Base-by-base conservation (phyloP, 1,140 invertebrate species). In the Daktulosphaira vitifoliae region DNA sequence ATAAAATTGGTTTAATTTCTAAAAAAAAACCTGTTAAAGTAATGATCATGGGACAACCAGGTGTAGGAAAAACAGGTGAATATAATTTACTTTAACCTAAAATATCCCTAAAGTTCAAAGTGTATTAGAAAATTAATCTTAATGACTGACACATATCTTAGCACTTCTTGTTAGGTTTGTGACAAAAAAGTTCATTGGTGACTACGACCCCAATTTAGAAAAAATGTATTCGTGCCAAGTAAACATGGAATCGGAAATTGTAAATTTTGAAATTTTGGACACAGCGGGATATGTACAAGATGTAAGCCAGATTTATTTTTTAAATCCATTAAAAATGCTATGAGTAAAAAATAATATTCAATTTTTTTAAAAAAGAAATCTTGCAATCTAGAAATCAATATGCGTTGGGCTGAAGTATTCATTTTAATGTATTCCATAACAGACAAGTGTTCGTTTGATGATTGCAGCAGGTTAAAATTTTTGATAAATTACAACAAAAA, bases 381-480 rank as follows among this genome's bases (percentile, higher is more conserved):
- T 51, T 74, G 83, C 18, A 81, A 80, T 23, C 72, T 86, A 68
- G 88, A 91, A 72, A 81, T 83, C 13, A 86, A 89, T 70, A 87
- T 90, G 33, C 77, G 86, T 37, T 90, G 88, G 81, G 88, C 86
- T 16, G 88, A 92, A 71, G 89, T 86, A 5, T 91, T 91, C 72
- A 82, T 92, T 38, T 76, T 92, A 2, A 87, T 91, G 74, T 91
- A 90, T 72, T 87, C 88, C 0, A 84, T 92, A 3, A 88, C 87
- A 4, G 87, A 90, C 72, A 86, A 87, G 68, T 84, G 84, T 68
- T 89, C 87, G 25, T 91, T 91, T 73, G 86, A 91, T 72, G 87
- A 90, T 71, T 89, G 86, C 71, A 86, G 86, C 71, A 80, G 87
- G 3, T 77, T 90, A 2, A 84, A 87, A 71, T 89, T 86, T 71